These are phyloP conservation scores for Chrysochloris asiatica DNA, from an alignment of 2,113 vertebrate species.

Conservation along the genomic window DNA sequence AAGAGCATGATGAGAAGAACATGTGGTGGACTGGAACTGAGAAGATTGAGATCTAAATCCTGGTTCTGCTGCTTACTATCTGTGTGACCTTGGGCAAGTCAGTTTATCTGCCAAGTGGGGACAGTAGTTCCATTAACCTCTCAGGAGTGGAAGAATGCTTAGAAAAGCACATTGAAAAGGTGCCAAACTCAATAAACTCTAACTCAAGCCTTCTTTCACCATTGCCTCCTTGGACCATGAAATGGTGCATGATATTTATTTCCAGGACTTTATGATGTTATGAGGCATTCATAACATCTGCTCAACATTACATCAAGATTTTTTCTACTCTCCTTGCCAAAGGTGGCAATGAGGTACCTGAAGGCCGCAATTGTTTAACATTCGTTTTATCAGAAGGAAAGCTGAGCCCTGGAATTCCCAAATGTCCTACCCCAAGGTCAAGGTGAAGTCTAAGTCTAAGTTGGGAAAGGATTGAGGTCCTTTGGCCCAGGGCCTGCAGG, in stretches of 20 bases:
- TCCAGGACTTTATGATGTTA: neutral
- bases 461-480: neutral
- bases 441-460: neutral
- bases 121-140: neutral
- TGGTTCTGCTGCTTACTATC: neutral
- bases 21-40: neutral
- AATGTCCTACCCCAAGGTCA: neutral
- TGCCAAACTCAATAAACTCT: neutral
- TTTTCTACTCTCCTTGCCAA: neutral
- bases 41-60: neutral
- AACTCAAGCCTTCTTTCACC: neutral
- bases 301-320: neutral
- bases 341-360: neutral
- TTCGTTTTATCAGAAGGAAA: conserved; percentile 51
- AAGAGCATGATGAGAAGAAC: neutral
- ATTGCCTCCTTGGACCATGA: neutral
- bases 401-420: neutral
- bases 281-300: neutral
- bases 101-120: neutral
- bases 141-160: neutral
- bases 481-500: neutral
- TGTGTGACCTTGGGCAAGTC: neutral
- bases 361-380: neutral
- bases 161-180: neutral
- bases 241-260: neutral